A percentile compares a stretch with the other conserved stretches of the same genome.
Evolutionary conservation across 2,113 vertebrate genomes (phyloP).

Genomic region (Brachirus orientalis): DNA sequence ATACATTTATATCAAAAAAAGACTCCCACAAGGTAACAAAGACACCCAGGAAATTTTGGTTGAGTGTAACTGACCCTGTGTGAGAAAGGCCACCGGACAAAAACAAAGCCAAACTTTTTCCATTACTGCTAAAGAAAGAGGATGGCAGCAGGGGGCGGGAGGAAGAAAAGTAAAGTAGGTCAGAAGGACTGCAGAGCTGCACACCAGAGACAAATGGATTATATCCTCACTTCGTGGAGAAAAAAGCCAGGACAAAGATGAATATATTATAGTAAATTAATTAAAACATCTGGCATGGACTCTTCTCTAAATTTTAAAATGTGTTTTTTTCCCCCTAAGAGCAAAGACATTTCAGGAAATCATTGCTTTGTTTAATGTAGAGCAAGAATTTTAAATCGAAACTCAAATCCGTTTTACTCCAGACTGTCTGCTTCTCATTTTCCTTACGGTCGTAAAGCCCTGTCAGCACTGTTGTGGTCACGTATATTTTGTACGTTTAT

Average conservation of each 20-base stretch:
- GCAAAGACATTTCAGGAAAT: conserved; percentile 28
- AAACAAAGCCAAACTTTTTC: conserved; percentile 68
- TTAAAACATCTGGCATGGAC: conserved; percentile 65
- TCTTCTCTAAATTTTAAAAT: conserved; percentile 45
- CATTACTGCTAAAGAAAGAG: conserved; percentile 47
- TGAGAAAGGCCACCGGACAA: conserved; percentile 61
- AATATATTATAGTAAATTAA: conserved; percentile 75
- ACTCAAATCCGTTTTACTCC: too few species aligned
- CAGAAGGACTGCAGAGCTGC: conserved; percentile 71
- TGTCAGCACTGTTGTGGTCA: not conserved
- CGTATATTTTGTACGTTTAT: too few species aligned
- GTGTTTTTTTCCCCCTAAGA: conserved; percentile 15
- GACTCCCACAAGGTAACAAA: conserved; percentile 3
- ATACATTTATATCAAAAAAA: not conserved
- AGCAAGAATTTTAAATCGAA: conserved; percentile 2
- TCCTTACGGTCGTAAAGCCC: not conserved
- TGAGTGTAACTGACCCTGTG: conserved; percentile 56
- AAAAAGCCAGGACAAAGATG: conserved; percentile 66
- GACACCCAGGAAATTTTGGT: conserved; percentile 26
- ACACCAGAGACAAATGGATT: conserved; percentile 75
- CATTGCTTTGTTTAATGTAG: not conserved
- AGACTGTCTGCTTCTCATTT: conserved; percentile 24
- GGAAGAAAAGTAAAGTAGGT: conserved; percentile 74
- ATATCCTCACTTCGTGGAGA: conserved; percentile 55
- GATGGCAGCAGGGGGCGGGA: conserved; percentile 55